A percentile compares a stretch with the other conserved stretches of the same genome.
Evolutionary conservation across 2,797 vertebrate genomes (phyloP).

Genomic region (Chaetophractus vellerosus): DNA sequence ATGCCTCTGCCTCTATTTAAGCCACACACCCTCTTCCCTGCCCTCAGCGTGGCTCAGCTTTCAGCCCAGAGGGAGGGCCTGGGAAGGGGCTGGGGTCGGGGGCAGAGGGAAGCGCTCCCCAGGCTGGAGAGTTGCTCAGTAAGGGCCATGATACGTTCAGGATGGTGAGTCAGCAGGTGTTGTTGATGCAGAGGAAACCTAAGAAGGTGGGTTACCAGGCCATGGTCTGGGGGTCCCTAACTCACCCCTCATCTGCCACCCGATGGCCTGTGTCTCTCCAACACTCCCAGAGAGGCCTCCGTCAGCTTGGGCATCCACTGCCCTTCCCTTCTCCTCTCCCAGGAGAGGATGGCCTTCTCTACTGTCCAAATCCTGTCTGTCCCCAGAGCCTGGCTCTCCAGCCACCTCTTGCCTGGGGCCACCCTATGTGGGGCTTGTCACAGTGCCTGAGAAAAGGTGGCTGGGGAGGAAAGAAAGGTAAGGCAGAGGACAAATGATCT

Average conservation of each 20-base stretch:
- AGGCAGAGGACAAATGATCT: not conserved
- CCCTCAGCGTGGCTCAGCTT: not conserved
- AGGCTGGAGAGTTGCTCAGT: not conserved
- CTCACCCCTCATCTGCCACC: not conserved
- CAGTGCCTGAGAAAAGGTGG: not conserved
- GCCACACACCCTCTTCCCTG: not conserved
- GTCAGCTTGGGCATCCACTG: accelerated
- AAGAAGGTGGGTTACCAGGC: not conserved
- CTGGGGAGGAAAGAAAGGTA: not conserved
- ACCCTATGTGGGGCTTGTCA: not conserved
- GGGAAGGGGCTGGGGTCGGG: not conserved
- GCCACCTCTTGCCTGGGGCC: not conserved
- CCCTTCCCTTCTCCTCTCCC: not conserved
- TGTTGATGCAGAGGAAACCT: not conserved
- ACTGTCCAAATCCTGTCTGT: not conserved
- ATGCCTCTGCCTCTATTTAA: not conserved
- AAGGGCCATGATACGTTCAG: not conserved
- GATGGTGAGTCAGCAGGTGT: accelerated
- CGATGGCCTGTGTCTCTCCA: not conserved
- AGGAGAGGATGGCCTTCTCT: not conserved
- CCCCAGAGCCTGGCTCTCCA: not conserved
- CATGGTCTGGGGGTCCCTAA: not conserved
- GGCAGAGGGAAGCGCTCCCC: not conserved
- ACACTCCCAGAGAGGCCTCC: not conserved
- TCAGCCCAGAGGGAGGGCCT: not conserved